Percentiles rank a stretch among this genome's conserved stretches.
Evolutionary conservation across 2,797 vertebrate species (phyloP).

Genomic region (Sebastes itinus): DNA sequence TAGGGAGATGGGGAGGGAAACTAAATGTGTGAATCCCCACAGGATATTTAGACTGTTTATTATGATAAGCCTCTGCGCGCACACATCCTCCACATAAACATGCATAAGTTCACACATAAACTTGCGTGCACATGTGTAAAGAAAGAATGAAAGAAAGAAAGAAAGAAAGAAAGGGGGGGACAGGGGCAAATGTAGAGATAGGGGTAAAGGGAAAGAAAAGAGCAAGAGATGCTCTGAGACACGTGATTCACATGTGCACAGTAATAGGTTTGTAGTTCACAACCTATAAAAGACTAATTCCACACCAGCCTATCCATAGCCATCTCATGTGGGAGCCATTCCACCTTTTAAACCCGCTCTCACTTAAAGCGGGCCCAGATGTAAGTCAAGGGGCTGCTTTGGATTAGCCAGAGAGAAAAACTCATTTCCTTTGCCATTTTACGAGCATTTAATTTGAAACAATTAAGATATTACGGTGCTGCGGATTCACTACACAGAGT

Average conservation of each 20-base stretch:
- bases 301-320: constrained; percentile 41
- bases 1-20: constrained; percentile 34
- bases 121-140: background rate
- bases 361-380: constrained; percentile 70
- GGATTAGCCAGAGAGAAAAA: constrained; percentile 74
- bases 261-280: constrained; percentile 45
- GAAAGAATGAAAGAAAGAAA: background rate
- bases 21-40: constrained; percentile 61
- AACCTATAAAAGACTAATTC: constrained; percentile 65
- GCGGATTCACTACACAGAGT: constrained; percentile 71
- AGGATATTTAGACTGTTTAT: constrained; percentile 67
- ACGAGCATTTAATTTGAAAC: constrained; percentile 83
- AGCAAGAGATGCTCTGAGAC: background rate
- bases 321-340: constrained; percentile 68
- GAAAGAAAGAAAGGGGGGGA: background rate
- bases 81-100: constrained; percentile 15
- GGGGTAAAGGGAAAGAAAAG: background rate
- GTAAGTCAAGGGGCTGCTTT: constrained; percentile 78
- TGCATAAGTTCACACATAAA: constrained; percentile 12
- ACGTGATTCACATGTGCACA: constrained; percentile 2
- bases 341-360: constrained; percentile 64
- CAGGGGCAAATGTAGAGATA: background rate
- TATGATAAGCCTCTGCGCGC: constrained; percentile 49
- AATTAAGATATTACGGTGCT: constrained; percentile 80
- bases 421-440: constrained; percentile 80